Conservation (phyloP, 2,888 invertebrate genomes). For the Oxytorus armatus region DNA sequence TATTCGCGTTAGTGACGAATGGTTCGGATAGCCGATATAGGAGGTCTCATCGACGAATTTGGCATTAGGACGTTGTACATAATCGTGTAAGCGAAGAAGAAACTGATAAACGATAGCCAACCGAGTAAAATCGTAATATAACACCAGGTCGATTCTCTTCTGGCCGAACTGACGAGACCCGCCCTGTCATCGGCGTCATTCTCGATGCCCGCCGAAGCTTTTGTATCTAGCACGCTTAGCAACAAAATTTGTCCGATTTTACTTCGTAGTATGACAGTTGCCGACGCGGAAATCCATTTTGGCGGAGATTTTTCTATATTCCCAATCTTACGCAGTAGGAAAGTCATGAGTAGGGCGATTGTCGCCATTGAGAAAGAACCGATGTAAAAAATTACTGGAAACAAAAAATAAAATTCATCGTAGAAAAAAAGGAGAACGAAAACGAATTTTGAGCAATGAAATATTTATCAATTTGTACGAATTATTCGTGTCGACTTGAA, state of each 20-base stretch:
- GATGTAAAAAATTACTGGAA: conserved; percentile 77
- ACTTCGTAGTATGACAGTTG: conserved; percentile 72
- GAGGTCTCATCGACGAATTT: conserved; percentile 12
- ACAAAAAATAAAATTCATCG: conserved; percentile 12
- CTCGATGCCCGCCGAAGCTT: conserved; percentile 76
- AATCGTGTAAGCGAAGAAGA: conserved; percentile 74
- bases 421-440: background rate
- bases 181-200: conserved; percentile 73
- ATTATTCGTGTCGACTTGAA: no score
- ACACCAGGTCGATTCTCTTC: conserved; percentile 73
- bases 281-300: conserved; percentile 72
- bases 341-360: conserved; percentile 69
- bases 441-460: background rate
- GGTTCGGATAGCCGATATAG: background rate
- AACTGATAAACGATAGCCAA: conserved; percentile 75
- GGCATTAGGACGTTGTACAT: conserved; percentile 70
- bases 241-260: conserved; percentile 77
- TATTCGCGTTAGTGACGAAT: no score
- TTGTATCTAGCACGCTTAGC: conserved; percentile 77
- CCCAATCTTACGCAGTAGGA: conserved; percentile 71
- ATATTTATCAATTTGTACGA: no score
- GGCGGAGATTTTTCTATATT: conserved; percentile 72
- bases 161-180: conserved; percentile 68
- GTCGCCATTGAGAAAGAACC: conserved; percentile 74
- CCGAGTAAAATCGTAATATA: conserved; percentile 75